Evolutionary conservation across 2,888 invertebrate species (phyloP).

Genomic region (Hirtodrosophila cameraria): DNA sequence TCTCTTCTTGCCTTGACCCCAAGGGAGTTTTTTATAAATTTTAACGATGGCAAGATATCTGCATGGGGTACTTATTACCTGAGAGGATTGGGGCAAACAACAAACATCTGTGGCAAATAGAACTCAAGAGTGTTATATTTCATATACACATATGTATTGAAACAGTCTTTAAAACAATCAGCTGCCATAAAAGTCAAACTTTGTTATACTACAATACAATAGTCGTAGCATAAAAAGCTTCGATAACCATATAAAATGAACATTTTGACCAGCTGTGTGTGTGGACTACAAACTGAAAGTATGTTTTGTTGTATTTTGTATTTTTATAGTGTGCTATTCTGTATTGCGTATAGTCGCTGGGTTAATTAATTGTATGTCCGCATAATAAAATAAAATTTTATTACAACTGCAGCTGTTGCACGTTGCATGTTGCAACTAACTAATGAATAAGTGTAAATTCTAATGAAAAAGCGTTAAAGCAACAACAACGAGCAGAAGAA

Average conservation of each 20-base stretch:
- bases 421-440: conserved; percentile 53
- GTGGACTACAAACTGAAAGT: conserved; percentile 8
- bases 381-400: conserved; percentile 76
- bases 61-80: conserved; percentile 56
- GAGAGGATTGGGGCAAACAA: conserved; percentile 5
- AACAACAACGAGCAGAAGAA: conserved; percentile 28
- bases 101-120: conserved; percentile 4
- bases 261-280: conserved; percentile 37
- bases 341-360: too few species aligned
- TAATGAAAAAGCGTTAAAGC: conserved; percentile 73
- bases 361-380: conserved; percentile 60
- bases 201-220: conserved; percentile 3
- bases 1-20: conserved; percentile 52
- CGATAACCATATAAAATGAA: conserved; percentile 34
- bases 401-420: conserved; percentile 72
- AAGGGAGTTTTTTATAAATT: conserved; percentile 58
- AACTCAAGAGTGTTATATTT: background rate
- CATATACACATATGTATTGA: background rate
- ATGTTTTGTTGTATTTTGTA: too few species aligned
- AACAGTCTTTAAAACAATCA: background rate
- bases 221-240: too few species aligned
- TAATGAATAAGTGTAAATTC: conserved; percentile 80
- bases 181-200: conserved; percentile 15
- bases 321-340: conserved; percentile 29
- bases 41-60: conserved; percentile 54